Base-by-base conservation (phyloP, 2,888 invertebrate genomes). In the Nomada lathburiana region DNA sequence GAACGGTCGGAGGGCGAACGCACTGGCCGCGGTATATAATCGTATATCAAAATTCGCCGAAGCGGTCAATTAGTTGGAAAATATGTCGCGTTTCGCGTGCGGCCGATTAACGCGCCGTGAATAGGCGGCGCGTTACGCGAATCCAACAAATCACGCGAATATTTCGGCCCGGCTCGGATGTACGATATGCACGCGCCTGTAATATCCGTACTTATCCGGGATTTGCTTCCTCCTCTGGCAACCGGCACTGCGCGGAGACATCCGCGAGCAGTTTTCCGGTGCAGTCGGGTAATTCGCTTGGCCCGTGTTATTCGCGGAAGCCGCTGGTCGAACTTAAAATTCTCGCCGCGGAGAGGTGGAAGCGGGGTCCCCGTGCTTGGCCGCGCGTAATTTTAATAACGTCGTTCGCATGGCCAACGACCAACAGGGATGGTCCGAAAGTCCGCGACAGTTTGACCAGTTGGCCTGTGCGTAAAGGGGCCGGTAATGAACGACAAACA, bases 171-270 rank as follows among this genome's bases (percentile, higher is more conserved):
- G 62, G 42, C 47, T 59, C n/a, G 42, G 57, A n/a, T 69, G 26
- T 68, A 69, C 53, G 64, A 75, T 69, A 79, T 52, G 75, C 57
- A 59, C 68, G 13, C 42, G 55, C 75, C 69, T 69, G 55, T 78
- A 79, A 73, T 53, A 59, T 79, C 63, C 18, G 57, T 68, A 73
- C 68, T 80, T 80, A 80, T 80, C 80, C 23, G 26, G 62, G 67
- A 78, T 78, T 78, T 63, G 67, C 44, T 44, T 44, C 53, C 26
- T 76, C 68, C 26, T 4, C 16, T 16, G 13, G 16, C 1, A 13
- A 52, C 59, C 18, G 11, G 7, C 23, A 18, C 20, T 59, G 50
- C 52, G 18, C 70, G 23, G 44, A 44, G 52, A 70, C 79, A 55
- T 73, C 60, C 50, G 60, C n/a, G 57, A 23, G 23, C 62, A 50